Evolutionary conservation across 92 coral and sea anemone species (phyloP).

Genomic region (Epizoanthus fatuus): DNA sequence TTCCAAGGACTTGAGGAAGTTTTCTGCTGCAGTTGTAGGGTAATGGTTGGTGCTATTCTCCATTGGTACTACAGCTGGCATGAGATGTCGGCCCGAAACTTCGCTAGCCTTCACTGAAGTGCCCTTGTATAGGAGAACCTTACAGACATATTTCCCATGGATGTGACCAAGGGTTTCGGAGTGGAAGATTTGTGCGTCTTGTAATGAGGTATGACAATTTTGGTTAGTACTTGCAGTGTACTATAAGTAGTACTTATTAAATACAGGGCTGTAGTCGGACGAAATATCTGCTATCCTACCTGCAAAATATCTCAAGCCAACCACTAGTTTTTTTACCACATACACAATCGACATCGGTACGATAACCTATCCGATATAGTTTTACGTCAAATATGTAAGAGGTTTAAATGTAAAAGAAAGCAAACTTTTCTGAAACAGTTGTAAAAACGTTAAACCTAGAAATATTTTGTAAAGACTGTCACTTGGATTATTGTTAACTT

Average conservation of each 20-base stretch:
- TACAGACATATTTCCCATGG: conserved; percentile 45
- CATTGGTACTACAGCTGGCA: conserved; percentile 48
- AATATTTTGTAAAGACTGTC: no score
- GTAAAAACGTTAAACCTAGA: no score
- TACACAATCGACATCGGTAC: neutral
- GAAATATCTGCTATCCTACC: no score
- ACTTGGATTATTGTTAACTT: no score
- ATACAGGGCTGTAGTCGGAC: no score
- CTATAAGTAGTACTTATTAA: no score
- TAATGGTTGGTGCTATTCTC: conserved; percentile 25
- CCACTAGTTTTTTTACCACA: no score
- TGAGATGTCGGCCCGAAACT: conserved; percentile 56
- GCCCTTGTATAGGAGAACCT: conserved; percentile 40
- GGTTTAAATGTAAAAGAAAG: no score
- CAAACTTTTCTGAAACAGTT: no score
- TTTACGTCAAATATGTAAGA: no score
- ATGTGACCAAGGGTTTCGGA: conserved; percentile 51
- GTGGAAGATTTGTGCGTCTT: conserved; percentile 3
- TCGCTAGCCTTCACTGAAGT: conserved; percentile 50
- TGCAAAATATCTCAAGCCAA: no score
- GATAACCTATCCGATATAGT: no score
- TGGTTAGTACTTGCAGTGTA: neutral
- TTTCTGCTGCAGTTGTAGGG: conserved; percentile 33
- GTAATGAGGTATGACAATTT: neutral
- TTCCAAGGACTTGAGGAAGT: conserved; percentile 42